phyloP scores from a whole-genome alignment of 64 coral and sea anemone genomes.

The Montipora foliosa region DNA sequence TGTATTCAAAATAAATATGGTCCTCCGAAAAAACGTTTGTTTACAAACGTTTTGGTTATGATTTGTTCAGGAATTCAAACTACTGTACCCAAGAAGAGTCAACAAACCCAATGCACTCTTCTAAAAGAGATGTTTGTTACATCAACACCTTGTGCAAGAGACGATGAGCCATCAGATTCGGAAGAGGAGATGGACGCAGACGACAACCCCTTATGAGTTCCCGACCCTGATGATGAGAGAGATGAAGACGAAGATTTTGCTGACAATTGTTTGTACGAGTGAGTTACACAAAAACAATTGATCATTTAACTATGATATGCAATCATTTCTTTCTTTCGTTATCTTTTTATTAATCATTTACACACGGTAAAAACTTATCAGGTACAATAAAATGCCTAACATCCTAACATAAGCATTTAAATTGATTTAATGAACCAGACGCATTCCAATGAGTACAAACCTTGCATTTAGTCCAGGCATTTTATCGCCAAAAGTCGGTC shows the following conservation, averaged over 20 bases:
- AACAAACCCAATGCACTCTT: slow-evolving; percentile 7
- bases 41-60: background rate
- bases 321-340: too few species aligned
- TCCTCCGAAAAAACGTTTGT: background rate
- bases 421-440: too few species aligned
- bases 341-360: too few species aligned
- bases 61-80: background rate
- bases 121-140: background rate
- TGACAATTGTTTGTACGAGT: slow-evolving; percentile 7
- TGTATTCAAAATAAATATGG: background rate
- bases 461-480: background rate
- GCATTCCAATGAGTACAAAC: too few species aligned
- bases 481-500: slow-evolving; percentile 14
- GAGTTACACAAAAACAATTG: background rate
- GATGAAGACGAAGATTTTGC: slow-evolving; percentile 18
- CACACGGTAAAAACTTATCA: too few species aligned
- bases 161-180: background rate
- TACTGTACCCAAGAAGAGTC: slow-evolving; percentile 10
- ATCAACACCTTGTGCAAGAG: slow-evolving; percentile 12
- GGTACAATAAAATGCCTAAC: background rate
- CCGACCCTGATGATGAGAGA: background rate
- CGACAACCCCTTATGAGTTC: background rate
- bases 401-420: background rate
- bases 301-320: too few species aligned
- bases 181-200: slow-evolving; percentile 19